Percentiles rank a stretch among this genome's conserved stretches.
phyloP scores from a whole-genome alignment of 1,140 invertebrate species.

The Eufriesea mexicana region DNA sequence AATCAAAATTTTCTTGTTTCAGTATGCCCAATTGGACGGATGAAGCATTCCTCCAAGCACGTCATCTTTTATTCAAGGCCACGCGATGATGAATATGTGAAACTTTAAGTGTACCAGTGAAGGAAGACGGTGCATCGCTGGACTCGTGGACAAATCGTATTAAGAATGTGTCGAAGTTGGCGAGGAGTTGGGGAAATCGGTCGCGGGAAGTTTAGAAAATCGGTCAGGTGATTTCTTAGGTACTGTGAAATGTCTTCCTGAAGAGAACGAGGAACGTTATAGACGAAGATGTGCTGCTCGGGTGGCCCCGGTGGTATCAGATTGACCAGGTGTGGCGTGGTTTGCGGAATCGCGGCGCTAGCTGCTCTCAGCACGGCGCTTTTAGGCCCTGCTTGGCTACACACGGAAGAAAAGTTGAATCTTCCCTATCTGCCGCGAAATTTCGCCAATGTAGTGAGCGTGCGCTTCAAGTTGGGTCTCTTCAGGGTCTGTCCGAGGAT shows the following conservation, averaged over 20 bases:
- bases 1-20: not conserved
- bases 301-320: slow-evolving; percentile 74
- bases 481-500: slow-evolving; percentile 79
- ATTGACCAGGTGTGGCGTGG: slow-evolving; percentile 79
- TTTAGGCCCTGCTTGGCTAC: slow-evolving; percentile 79
- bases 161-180: slow-evolving; percentile 36
- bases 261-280: not conserved
- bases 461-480: slow-evolving; percentile 79
- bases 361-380: slow-evolving; percentile 78
- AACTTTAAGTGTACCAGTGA: not conserved
- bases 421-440: slow-evolving; percentile 71
- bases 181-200: not conserved
- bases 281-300: slow-evolving; percentile 77
- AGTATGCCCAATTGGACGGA: not conserved
- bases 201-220: not conserved
- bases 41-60: not conserved
- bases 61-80: too few species aligned
- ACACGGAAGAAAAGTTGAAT: slow-evolving; percentile 78
- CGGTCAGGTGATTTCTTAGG: slow-evolving; percentile 45
- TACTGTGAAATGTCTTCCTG: slow-evolving; percentile 31
- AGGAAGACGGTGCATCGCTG: not conserved
- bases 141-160: slow-evolving; percentile 1
- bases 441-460: slow-evolving; percentile 70
- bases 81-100: not conserved
- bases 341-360: slow-evolving; percentile 79